Percentiles rank a stretch among this genome's conserved stretches.
These are phyloP conservation scores for Styela clava DNA, from an alignment of 23 tunicate species.

Conservation along the genomic window DNA sequence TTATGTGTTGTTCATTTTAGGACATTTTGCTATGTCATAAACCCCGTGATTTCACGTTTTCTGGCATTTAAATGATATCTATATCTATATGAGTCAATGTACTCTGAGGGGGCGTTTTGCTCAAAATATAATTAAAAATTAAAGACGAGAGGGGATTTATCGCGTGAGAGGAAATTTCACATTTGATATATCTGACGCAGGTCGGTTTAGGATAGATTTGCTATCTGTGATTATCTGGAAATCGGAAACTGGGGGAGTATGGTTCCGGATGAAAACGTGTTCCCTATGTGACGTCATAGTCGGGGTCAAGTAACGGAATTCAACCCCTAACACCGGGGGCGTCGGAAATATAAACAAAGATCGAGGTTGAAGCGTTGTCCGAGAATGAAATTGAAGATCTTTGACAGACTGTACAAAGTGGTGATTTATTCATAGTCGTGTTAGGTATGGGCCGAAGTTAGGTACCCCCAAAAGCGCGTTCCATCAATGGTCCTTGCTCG, in stretches of 20 bases:
- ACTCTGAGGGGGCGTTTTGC: neutral
- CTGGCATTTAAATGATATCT: neutral
- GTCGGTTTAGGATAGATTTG: neutral
- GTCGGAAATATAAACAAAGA: neutral
- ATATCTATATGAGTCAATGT: neutral
- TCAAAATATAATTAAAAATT: too few species aligned
- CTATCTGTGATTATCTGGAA: neutral
- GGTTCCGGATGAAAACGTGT: neutral
- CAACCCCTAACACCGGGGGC: neutral
- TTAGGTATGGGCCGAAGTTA: too few species aligned
- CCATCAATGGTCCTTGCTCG: neutral
- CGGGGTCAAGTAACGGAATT: neutral
- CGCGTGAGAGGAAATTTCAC: neutral
- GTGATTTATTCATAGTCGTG: too few species aligned
- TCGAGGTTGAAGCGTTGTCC: neutral
- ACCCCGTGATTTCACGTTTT: neutral
- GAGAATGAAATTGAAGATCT: neutral
- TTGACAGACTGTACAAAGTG: neutral
- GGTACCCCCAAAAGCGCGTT: too few species aligned
- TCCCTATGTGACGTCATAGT: neutral
- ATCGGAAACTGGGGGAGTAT: neutral
- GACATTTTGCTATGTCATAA: neutral
- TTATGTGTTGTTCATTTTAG: neutral
- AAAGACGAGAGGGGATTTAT: neutral
- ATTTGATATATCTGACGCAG: neutral